A percentile compares a stretch with the other conserved stretches of the same genome.
phyloP scores from a whole-genome alignment of 2,797 vertebrate genomes.

The Gymnopithys bicolor region DNA sequence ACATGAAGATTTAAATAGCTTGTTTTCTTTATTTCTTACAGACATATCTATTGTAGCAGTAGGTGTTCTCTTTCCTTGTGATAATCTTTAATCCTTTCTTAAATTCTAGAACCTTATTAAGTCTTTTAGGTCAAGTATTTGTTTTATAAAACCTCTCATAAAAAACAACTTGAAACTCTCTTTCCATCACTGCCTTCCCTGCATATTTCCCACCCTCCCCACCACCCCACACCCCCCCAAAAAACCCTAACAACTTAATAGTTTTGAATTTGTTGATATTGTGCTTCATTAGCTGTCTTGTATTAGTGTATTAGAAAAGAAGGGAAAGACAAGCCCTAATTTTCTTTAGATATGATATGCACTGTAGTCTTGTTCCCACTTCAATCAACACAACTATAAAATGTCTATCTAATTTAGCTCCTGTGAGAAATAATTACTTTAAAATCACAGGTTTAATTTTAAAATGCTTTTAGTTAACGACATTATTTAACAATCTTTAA shows the following conservation, averaged over 20 bases:
- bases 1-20: neutral
- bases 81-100: conserved; percentile 5
- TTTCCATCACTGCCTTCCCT: too few species aligned
- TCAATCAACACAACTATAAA: neutral
- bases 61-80: neutral
- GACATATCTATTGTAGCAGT: neutral
- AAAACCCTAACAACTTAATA: neutral
- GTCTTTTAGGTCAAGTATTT: neutral
- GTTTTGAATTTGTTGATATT: neutral
- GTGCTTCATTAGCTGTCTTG: neutral
- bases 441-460: neutral
- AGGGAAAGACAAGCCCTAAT: neutral
- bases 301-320: neutral
- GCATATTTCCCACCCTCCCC: too few species aligned
- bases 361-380: neutral
- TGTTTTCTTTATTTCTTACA: neutral
- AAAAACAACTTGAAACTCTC: too few species aligned
- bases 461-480: neutral
- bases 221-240: too few species aligned
- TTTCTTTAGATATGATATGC: neutral
- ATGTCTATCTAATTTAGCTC: neutral
- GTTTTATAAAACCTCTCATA: neutral
- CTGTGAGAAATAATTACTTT: neutral
- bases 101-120: neutral
- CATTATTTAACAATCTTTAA: neutral